phyloP scores from a whole-genome alignment of 2,113 vertebrate genomes.

The Murina feae region DNA sequence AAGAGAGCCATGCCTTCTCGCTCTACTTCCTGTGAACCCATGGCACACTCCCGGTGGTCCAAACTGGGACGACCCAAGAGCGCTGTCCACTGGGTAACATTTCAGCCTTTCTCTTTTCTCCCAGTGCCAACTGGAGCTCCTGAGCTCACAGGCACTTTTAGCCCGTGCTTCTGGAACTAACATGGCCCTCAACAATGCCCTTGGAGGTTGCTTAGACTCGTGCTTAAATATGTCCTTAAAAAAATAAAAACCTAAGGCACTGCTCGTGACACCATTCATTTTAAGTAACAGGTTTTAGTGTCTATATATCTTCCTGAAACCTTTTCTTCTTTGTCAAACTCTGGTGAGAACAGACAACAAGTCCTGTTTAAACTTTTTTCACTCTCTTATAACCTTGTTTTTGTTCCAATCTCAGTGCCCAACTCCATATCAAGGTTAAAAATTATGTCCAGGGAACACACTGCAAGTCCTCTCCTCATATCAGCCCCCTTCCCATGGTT shows the following conservation, averaged over 20 bases:
- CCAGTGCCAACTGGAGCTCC: background rate
- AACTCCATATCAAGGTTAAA: background rate
- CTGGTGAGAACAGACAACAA: background rate
- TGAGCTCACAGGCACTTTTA: background rate
- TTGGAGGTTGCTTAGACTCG: background rate
- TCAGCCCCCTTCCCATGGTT: background rate
- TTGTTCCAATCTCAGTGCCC: background rate
- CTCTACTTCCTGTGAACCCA: background rate
- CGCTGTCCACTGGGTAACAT: rapidly evolving
- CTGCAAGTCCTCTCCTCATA: background rate
- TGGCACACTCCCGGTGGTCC: background rate
- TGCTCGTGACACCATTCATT: background rate
- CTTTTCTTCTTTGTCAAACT: background rate
- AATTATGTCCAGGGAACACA: background rate
- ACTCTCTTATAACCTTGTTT: background rate
- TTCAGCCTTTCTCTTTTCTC: background rate
- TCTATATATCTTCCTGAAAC: background rate
- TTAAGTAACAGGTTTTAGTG: background rate
- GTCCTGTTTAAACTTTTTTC: background rate
- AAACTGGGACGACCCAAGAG: background rate
- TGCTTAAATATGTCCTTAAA: background rate
- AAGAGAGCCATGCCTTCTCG: background rate
- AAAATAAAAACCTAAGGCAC: background rate
- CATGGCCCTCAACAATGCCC: background rate
- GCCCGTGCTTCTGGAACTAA: no score